A percentile compares a stretch with the other conserved stretches of the same genome.
phyloP scores from a whole-genome alignment of 2,113 vertebrate genomes.

The Sinosuthora webbiana region DNA sequence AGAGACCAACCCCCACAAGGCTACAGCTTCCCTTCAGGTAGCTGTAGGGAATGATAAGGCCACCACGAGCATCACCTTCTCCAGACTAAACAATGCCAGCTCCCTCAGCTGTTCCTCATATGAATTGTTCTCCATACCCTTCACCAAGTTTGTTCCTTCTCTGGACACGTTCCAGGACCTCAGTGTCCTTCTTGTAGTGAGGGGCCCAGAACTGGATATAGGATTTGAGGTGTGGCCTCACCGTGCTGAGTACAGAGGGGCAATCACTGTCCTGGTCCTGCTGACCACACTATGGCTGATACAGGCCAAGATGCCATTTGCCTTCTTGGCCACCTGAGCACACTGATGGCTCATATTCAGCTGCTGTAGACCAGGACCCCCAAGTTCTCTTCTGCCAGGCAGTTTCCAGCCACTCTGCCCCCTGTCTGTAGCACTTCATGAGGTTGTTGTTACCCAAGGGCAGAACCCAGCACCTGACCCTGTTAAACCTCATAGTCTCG shows the following conservation, averaged over 20 bases:
- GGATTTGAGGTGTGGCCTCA: neutral
- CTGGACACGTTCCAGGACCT: no score
- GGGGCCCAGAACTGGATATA: neutral
- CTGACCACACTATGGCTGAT: neutral
- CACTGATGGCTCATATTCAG: neutral
- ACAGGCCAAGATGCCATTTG: neutral
- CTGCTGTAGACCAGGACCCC: rapidly evolving
- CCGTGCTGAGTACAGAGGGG: rapidly evolving
- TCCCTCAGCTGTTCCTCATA: rapidly evolving
- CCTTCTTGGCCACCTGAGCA: neutral
- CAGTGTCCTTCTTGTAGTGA: neutral
- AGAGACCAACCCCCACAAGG: neutral
- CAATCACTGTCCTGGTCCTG: rapidly evolving
- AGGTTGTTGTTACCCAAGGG: neutral
- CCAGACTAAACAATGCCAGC: rapidly evolving
- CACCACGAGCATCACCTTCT: rapidly evolving
- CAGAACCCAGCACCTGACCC: rapidly evolving
- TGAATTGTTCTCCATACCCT: neutral
- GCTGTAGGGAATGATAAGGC: neutral
- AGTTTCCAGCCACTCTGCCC: neutral
- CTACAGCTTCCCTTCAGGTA: neutral
- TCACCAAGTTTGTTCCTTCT: neutral
- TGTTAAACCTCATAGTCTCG: neutral
- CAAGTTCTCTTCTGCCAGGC: neutral
- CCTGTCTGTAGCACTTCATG: neutral